Percentiles rank a stretch among this genome's conserved stretches.
Conservation (phyloP, 2,888 invertebrate species). For the Watsonalla binaria region DNA sequence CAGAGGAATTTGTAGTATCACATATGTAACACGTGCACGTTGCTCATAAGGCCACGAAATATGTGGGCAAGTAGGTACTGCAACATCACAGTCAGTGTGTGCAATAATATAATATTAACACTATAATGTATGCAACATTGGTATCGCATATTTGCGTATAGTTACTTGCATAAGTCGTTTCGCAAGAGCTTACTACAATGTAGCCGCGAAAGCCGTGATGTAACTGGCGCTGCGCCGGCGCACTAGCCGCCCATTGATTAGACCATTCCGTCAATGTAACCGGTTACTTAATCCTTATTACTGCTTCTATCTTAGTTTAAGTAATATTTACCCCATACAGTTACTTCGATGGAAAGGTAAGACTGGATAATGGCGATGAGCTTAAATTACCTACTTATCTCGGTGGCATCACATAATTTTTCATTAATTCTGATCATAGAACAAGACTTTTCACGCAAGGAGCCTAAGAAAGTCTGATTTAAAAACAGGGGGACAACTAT, state of each 20-base stretch:
- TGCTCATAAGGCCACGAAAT: background rate
- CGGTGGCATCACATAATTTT: no score
- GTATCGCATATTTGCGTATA: conserved; percentile 40
- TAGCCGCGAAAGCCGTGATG: conserved; percentile 69
- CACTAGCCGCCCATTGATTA: conserved; percentile 65
- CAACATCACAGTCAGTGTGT: conserved; percentile 1
- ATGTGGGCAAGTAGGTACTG: background rate
- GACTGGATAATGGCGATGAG: no score
- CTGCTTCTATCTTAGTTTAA: conserved; percentile 20
- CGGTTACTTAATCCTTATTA: conserved; percentile 54
- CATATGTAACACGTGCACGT: no score
- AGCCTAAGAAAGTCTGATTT: no score
- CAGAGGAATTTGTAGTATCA: background rate
- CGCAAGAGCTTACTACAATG: conserved; percentile 57
- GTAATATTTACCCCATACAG: background rate
- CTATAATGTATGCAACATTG: conserved; percentile 32
- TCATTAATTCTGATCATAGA: no score
- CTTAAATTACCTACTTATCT: no score
- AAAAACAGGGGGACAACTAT: no score
- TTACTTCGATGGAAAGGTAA: background rate
- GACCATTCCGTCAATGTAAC: conserved; percentile 58
- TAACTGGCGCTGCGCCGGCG: conserved; percentile 44
- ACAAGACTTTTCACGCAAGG: no score
- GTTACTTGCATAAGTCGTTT: conserved; percentile 61
- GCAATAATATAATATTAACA: conserved; percentile 23